Conservation (phyloP, 1,140 invertebrate species). For the Drosophila quadrilineata region DNA sequence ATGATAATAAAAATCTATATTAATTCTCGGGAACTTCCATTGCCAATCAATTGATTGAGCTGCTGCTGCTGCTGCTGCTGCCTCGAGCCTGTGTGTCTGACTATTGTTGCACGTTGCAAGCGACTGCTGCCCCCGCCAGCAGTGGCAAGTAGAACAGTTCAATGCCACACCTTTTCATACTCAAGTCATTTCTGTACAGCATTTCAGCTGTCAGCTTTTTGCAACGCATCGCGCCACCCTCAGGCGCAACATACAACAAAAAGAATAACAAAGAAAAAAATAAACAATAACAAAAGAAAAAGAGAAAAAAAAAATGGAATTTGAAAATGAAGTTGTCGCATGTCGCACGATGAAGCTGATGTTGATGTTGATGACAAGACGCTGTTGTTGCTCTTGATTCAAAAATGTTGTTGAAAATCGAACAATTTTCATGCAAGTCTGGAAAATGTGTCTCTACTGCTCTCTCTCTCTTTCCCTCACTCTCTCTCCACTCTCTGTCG, state of each 20-base stretch:
- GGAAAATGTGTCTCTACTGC: conserved; percentile 21
- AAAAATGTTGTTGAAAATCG: conserved; percentile 57
- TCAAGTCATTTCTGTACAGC: conserved; percentile 17
- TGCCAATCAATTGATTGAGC: conserved; percentile 14
- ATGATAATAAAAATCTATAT: no score
- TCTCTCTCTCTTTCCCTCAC: no score
- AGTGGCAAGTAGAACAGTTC: no score
- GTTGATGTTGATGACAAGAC: not conserved
- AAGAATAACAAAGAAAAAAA: conserved; percentile 5
- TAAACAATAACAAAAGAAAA: conserved; percentile 21
- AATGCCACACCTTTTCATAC: conserved; percentile 40
- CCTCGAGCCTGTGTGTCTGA: not conserved
- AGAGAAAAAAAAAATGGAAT: conserved; percentile 14
- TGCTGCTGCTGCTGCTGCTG: no score
- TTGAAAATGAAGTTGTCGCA: conserved; percentile 64
- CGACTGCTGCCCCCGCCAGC: no score
- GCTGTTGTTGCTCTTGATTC: conserved; percentile 46
- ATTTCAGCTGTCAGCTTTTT: conserved; percentile 48
- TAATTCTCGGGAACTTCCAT: not conserved
- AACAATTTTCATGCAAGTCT: conserved; percentile 46
- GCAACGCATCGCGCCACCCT: conserved; percentile 5
- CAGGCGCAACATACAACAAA: not conserved
- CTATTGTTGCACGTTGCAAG: not conserved
- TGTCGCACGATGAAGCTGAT: conserved; percentile 31
- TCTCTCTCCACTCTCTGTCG: no score